Conservation (phyloP, 2,113 vertebrate species). For the Theropithecus gelada region DNA sequence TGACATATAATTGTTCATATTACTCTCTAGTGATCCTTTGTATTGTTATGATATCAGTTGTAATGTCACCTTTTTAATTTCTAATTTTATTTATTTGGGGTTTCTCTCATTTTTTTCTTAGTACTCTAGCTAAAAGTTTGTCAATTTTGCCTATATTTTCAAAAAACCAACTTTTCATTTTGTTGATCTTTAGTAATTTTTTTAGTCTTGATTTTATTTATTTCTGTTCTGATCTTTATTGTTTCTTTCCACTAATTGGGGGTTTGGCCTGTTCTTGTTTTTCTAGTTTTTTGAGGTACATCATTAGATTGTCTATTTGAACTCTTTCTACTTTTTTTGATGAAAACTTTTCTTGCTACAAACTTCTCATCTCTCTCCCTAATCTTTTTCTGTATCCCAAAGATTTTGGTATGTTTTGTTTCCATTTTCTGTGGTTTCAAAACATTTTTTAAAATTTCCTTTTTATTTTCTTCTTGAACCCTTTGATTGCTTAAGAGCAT, state of each 20-base stretch:
- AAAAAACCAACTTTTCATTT: neutral
- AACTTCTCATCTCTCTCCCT: neutral
- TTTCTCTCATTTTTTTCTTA: neutral
- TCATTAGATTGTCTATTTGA: neutral
- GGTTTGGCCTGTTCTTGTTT: neutral
- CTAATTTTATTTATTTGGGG: neutral
- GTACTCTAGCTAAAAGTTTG: neutral
- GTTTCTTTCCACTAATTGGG: neutral
- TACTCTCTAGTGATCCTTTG: neutral
- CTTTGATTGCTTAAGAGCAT: neutral
- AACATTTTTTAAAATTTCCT: neutral
- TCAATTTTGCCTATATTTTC: neutral
- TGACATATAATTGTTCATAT: neutral
- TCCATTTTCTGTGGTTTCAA: neutral
- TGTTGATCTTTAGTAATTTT: neutral
- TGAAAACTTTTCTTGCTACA: neutral
- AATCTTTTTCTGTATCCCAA: neutral
- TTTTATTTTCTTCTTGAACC: neutral
- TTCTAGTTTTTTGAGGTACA: neutral
- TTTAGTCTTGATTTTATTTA: neutral
- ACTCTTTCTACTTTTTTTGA: neutral
- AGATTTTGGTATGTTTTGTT: neutral
- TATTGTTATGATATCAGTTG: neutral
- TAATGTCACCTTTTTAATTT: neutral
- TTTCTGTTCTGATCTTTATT: neutral